Base-by-base conservation (phyloP, 2,113 vertebrate genomes). In the Pontoporia blainvillei region DNA sequence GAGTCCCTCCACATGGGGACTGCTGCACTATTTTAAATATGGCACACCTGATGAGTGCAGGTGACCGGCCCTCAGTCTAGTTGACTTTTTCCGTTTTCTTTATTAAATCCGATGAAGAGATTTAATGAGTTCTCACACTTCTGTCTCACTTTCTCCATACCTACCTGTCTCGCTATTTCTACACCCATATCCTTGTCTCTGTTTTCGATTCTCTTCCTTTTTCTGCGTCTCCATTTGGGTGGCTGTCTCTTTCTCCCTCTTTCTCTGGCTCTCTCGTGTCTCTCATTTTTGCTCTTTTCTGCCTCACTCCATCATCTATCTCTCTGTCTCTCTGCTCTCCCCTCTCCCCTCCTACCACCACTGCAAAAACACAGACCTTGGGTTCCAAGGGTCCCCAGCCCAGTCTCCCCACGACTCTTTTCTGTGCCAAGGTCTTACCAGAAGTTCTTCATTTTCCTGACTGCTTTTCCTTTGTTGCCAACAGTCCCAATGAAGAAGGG, bases 391-490 rank as follows among this genome's bases (percentile, higher is more conserved):
- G 0, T 6, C 34, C 46, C 66, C 75, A 61, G 1, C 5, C 39
- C 46, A 14, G 7, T 46, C 34, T 90, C 52, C 31, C 27, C n/a
- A 5, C 25, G 36, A 46, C 62, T 64, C 36, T 78, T 59, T 61
- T 59, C 31, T 91, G 62, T n/a, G 9, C 39, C 25, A 41, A 6
- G 15, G 13, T 97, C 98, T 99, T 99, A 99, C 99, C 99, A 98
- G 96, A 94, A 91, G 72, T 61, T 97, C 98, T 98, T 98, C 99
- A 99, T 99, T 94, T 97, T 98, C 90, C 6, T 67, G 67, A 83
- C 18, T 81, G 76, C 31, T 90, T 97, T 97, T 97, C 95, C 96
- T 95, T 85, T 29, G 54, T 61, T 69, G 17, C n/a, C 90, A 73
- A 85, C 44, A 85, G 62, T 86, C 78, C 66, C 79, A 62, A 0